phyloP scores from a whole-genome alignment of 2,113 vertebrate genomes.

The Leptodactylus fuscus region DNA sequence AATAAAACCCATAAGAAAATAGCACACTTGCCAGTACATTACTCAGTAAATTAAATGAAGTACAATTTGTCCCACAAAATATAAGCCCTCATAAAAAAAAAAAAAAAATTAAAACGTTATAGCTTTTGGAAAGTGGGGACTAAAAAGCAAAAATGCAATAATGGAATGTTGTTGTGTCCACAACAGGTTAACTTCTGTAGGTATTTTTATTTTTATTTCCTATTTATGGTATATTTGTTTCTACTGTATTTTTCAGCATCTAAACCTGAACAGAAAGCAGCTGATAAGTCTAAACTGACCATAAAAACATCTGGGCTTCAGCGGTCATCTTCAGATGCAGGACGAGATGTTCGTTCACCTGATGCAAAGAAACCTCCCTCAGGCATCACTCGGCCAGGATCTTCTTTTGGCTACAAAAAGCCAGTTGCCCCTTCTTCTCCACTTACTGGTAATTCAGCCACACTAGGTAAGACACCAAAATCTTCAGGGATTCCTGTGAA shows the following conservation, averaged over 20 bases:
- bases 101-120: too few species aligned
- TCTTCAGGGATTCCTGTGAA: slow-evolving; percentile 93
- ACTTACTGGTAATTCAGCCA: slow-evolving; percentile 81
- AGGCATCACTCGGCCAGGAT: slow-evolving; percentile 84
- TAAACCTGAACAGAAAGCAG: slow-evolving; percentile 84
- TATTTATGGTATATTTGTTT: background rate
- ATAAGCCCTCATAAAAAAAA: too few species aligned
- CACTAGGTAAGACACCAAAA: slow-evolving; percentile 85
- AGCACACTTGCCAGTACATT: too few species aligned
- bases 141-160: too few species aligned
- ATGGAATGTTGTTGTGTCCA: too few species aligned
- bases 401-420: slow-evolving; percentile 94
- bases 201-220: background rate
- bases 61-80: too few species aligned
- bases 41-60: too few species aligned
- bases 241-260: slow-evolving; percentile 65
- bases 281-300: slow-evolving; percentile 87
- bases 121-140: too few species aligned
- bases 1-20: too few species aligned
- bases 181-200: too few species aligned
- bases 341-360: slow-evolving; percentile 79
- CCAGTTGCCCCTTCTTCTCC: slow-evolving; percentile 77
- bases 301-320: slow-evolving; percentile 87
- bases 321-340: slow-evolving; percentile 90
- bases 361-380: slow-evolving; percentile 93